Conservation (phyloP, 2,113 vertebrate species). For the Amphiprion ocellaris region DNA sequence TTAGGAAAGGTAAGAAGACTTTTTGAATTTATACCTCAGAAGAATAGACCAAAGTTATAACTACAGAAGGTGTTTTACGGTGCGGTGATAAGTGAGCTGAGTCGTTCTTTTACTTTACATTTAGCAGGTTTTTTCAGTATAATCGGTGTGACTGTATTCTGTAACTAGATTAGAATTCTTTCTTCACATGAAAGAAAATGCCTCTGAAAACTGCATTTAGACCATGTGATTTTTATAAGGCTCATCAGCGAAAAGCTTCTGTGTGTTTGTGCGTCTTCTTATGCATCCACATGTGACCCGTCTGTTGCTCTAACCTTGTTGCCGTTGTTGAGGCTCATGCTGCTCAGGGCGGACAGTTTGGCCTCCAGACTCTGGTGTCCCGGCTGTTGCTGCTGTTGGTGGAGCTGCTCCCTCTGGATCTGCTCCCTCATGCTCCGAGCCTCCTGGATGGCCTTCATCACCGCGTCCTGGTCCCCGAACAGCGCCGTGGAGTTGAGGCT, state of each 20-base stretch:
- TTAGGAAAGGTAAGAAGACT: background rate
- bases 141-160: background rate
- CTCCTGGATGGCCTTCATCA: slow-evolving; percentile 99
- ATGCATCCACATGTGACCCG: slow-evolving; percentile 15
- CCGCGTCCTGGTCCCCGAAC: slow-evolving; percentile 98
- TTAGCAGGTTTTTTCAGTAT: background rate
- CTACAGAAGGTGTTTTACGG: background rate
- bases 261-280: slow-evolving; percentile 2
- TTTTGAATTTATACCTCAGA: background rate
- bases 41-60: background rate
- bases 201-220: slow-evolving; percentile 19
- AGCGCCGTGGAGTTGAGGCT: slow-evolving; percentile 97
- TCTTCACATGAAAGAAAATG: slow-evolving; percentile 31
- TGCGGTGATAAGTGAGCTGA: background rate
- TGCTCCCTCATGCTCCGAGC: slow-evolving; percentile 98
- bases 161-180: slow-evolving; percentile 6
- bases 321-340: slow-evolving; percentile 94
- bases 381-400: slow-evolving; percentile 89
- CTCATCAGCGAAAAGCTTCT: background rate
- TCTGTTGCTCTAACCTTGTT: slow-evolving; percentile 89
- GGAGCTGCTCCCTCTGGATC: slow-evolving; percentile 93
- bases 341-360: slow-evolving; percentile 91
- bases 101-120: too few species aligned
- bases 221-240: slow-evolving; percentile 10
- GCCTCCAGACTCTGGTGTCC: slow-evolving; percentile 87